Evolutionary conservation across 2,113 vertebrate genomes (phyloP).

Genomic region (Phoxinus phoxinus): DNA sequence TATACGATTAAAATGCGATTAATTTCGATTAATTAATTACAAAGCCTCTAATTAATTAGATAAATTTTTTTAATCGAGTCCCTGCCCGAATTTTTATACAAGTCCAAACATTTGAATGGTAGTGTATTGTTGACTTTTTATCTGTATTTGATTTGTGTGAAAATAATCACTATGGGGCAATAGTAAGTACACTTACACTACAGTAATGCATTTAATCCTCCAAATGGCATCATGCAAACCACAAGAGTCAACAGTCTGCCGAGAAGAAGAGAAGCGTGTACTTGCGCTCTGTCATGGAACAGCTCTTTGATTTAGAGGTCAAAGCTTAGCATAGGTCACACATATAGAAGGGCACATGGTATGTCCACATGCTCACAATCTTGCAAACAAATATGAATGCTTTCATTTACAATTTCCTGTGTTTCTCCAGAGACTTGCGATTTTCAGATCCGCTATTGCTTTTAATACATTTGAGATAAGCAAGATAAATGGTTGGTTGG

Average conservation of each 20-base stretch:
- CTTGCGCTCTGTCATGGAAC: neutral
- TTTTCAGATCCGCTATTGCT: neutral
- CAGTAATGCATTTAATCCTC: neutral
- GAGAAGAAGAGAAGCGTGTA: neutral
- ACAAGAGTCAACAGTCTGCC: neutral
- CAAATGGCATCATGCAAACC: neutral
- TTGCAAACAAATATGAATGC: neutral
- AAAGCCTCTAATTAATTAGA: too few species aligned
- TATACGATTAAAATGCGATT: too few species aligned
- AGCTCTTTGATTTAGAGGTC: neutral
- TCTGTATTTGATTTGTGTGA: neutral
- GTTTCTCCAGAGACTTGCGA: neutral
- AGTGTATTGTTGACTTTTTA: neutral
- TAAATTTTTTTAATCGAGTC: too few species aligned
- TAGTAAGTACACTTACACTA: neutral
- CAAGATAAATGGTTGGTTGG: neutral
- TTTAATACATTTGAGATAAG: conserved; percentile 19
- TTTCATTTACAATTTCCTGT: neutral
- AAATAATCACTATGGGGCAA: neutral
- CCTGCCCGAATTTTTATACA: too few species aligned
- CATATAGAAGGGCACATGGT: neutral
- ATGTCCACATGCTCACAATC: neutral
- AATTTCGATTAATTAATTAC: too few species aligned
- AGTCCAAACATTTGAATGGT: neutral
- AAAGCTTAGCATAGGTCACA: conserved; percentile 8